Base-by-base conservation (phyloP, 2,113 vertebrate species). In the Malaclemys terrapin region DNA sequence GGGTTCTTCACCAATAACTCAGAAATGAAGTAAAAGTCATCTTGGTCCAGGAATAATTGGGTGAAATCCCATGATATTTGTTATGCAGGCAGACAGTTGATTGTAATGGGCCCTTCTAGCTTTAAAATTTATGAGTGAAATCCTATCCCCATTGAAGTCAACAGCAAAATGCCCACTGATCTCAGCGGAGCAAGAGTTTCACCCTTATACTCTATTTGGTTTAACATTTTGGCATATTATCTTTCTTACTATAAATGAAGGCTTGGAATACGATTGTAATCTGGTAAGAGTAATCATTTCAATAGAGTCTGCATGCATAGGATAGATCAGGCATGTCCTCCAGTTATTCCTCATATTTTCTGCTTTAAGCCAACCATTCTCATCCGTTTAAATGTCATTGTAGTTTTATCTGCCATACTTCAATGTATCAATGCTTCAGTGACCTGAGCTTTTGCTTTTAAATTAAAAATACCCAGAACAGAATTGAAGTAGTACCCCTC, bases 291-390 rank as follows among this genome's bases (percentile, higher is more conserved):
- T 24, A n/a, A 84, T 80, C 8, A 20, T 4, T 47, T 87, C 25
- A 62, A 56, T 2, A 85, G 5, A 5, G 1, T 50, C 2, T 3
- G 2, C 16, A 69, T 24, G 1, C 79, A 92, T n/a, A 0, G 0
- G 27, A 13, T 65, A 8, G 2, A 82, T 35, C 1, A 1, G 17
- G 52, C 88, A 3, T 1, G 88, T 80, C 65, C 5, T 10, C 2
- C 0, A 62, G 53, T 59, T 79, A 38, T 84, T 86, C 4, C 11
- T 85, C 76, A 45, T 24, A 11, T 53, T 88, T 52, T 38, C 72
- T 75, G 10, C 57, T 53, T 3, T 45, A 19, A 53, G 84, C 27
- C 27, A 88, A 54, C 53, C 78, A 27, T 1, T 25, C 8, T 0
- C 22, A 84, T 76, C 4, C 19, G 24, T 3, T 49, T 45, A 50